Conservation (phyloP, 2,888 invertebrate species). For the Agrilus cyanescens region DNA sequence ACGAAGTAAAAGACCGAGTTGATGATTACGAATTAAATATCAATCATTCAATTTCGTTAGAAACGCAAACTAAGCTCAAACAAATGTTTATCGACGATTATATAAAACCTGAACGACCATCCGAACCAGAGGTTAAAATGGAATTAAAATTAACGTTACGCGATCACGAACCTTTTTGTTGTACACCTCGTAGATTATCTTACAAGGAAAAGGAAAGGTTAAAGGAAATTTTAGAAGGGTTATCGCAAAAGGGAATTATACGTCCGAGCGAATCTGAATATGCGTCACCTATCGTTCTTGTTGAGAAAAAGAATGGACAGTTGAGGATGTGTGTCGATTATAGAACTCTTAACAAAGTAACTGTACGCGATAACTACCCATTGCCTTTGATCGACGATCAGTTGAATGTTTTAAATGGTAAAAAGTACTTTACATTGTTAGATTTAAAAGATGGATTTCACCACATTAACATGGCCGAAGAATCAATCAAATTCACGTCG, state of each 20-base stretch:
- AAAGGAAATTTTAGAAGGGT: constrained; percentile 11
- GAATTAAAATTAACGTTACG: too few relatives aligned
- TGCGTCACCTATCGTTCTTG: constrained; percentile 17
- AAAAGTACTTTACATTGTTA: constrained; percentile 19
- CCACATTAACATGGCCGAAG: constrained; percentile 19
- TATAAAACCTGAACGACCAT: too few relatives aligned
- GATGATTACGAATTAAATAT: too few relatives aligned
- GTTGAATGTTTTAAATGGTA: constrained; percentile 18
- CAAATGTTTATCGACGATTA: too few relatives aligned
- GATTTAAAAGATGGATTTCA: constrained; percentile 23
- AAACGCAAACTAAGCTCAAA: too few relatives aligned
- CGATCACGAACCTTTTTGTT: too few relatives aligned
- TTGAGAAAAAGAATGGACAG: constrained; percentile 18
- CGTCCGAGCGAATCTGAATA: constrained; percentile 23
- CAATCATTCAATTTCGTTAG: too few relatives aligned
- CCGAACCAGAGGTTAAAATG: too few relatives aligned
- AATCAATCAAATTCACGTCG: constrained; percentile 19
- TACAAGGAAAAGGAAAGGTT: constrained; percentile 13
- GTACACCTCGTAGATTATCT: constrained; percentile 13
- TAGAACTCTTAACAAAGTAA: constrained; percentile 17
- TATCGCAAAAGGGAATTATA: constrained; percentile 15
- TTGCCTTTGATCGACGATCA: constrained; percentile 20
- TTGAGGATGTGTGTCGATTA: constrained; percentile 21
- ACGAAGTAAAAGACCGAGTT: too few relatives aligned
- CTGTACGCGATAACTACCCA: constrained; percentile 17